These are phyloP conservation scores for Siphlonurus alternatus DNA, from an alignment of 2,888 invertebrate species.

Conservation along the genomic window DNA sequence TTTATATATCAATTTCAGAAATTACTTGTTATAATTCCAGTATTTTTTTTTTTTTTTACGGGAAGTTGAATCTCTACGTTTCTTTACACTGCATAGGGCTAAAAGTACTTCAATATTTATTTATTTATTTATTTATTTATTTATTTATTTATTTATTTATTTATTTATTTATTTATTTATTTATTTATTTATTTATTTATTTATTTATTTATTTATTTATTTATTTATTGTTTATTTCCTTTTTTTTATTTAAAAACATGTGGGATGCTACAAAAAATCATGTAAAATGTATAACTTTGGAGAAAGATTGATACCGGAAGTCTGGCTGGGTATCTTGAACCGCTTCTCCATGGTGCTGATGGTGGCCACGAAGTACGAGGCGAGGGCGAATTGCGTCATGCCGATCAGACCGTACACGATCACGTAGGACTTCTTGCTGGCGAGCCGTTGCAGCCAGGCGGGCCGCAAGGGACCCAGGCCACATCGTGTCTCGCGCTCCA, in stretches of 20 bases:
- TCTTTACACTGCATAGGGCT: no score
- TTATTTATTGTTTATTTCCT: not conserved
- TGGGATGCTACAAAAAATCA: no score
- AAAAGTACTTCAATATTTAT: not conserved
- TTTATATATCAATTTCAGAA: no score
- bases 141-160: not conserved
- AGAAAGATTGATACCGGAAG: not conserved
- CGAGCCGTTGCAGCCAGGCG: constrained; percentile 37
- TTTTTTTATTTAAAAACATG: no score
- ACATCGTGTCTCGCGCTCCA: constrained; percentile 41
- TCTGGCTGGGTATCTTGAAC: constrained; percentile 47
- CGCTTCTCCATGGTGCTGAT: constrained; percentile 56
- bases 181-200: not conserved
- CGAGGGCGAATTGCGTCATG: constrained; percentile 48
- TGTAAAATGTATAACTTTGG: no score
- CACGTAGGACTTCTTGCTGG: constrained; percentile 39
- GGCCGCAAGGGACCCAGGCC: constrained; percentile 44
- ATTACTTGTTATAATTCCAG: no score
- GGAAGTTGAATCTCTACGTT: no score
- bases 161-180: not conserved
- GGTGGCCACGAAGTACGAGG: constrained; percentile 54
- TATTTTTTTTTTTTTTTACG: no score
- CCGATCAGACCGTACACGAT: constrained; percentile 48
- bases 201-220: not conserved
- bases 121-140: not conserved